Percentiles rank a stretch among this genome's conserved stretches.
Conservation (phyloP, 2,797 vertebrate genomes). For the Delichon dasypus region DNA sequence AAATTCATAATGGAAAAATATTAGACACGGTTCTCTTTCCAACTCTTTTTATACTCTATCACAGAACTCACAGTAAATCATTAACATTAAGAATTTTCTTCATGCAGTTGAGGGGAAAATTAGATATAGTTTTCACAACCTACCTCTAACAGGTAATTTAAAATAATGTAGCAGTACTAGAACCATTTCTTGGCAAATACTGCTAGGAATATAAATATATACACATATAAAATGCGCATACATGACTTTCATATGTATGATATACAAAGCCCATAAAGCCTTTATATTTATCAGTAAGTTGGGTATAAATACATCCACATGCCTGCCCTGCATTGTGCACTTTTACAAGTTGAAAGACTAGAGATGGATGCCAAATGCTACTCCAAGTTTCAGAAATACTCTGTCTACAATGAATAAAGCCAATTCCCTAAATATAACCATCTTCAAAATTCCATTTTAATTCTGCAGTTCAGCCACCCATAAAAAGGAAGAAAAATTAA, state of each 20-base stretch:
- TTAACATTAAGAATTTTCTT: not conserved
- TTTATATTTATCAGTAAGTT: not conserved
- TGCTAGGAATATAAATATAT: not conserved
- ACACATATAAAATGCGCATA: not conserved
- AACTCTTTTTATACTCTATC: not conserved
- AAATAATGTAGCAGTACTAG: not conserved
- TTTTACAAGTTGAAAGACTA: not conserved
- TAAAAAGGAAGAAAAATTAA: not conserved
- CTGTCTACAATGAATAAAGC: not conserved
- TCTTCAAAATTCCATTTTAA: not conserved
- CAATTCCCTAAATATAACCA: not conserved
- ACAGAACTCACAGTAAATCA: not conserved
- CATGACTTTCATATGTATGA: not conserved
- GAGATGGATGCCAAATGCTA: not conserved
- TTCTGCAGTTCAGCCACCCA: not conserved
- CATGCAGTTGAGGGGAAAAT: not conserved
- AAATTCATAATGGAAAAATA: conserved; percentile 44
- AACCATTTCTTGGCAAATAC: not conserved
- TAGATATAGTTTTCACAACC: not conserved
- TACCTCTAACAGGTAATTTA: not conserved
- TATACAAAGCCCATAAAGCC: not conserved
- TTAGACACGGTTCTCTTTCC: not conserved
- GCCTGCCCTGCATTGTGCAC: not conserved
- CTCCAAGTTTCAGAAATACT: not conserved
- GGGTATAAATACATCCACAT: not conserved